Base-by-base conservation (phyloP, 2,888 invertebrate species). In the Synanthedon andrenaeformis region DNA sequence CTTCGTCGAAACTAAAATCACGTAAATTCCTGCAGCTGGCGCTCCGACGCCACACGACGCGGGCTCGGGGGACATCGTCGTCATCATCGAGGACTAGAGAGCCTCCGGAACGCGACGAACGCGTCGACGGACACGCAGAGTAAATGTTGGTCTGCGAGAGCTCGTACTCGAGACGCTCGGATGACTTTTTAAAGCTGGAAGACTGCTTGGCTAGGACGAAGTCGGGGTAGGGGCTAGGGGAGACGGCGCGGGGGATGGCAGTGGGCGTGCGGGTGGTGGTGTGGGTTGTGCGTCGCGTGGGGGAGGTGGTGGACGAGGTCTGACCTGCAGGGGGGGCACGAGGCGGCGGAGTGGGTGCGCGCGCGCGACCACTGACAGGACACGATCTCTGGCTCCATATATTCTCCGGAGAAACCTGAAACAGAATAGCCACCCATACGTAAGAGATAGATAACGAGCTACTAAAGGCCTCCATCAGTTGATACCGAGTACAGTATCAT, bases 1-100 rank as follows among this genome's bases (percentile, higher is more conserved):
- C 90, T 65, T 91, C 92, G 74, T 92, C 92, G 78, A 92, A 92
- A 79, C 91, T 92, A 74, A 91, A 92, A 75, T 93, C 93, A 73
- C 93, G 92, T 57, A 95, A 89, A 72, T 95, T 94, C 80, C 93
- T 92, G 80, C 94, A 94, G 70, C 94, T 94, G 66, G 93, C 92
- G 74, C 94, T 94, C 71, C 94, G 92, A 59, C 93, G 92, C 93
- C 94, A 93, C 56, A 89, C 77, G 68, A 88, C 88, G 60, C 82
- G 80, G 72, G 72, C 76, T 69, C 56, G 78, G 72, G 64, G 54
- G 45, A 54, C 58, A 68, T 52, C 51, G 10, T 61, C 61, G 53
- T 51, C 59, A 58, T 70, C 75, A 62, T 70, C 82, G 57, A 71
- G 77, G 55, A 66, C 70, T 60, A 71, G 71, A 59, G 75, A 79